Base-by-base conservation (phyloP, 64 coral and sea anemone species). In the Pocillopora damicornis region DNA sequence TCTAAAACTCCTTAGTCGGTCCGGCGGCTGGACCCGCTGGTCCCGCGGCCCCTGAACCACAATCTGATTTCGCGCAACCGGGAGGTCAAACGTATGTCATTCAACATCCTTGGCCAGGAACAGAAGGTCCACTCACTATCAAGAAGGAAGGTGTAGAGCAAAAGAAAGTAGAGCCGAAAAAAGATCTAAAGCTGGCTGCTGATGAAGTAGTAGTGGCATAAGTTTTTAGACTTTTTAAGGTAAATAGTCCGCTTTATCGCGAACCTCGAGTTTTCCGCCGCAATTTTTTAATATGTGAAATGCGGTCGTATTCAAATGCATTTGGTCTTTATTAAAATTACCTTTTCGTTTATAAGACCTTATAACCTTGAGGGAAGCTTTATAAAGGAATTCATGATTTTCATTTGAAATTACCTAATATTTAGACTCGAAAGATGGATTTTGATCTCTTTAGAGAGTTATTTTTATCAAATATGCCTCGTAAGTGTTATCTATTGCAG, bases 81-180 rank as follows among this genome's bases (percentile, higher is more conserved):
- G 61, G 16, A 72, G 81, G 64, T 18, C 81, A 85, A 85, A 14
- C 81, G 9, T 85, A 85, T 56, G 81, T 85, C 9, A 85, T 85
- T 11, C 81, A 85, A 20, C 81, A 85, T 10, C 81, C 81, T 0
- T 71, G 63, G 64, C 81, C 81, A 51, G 81, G 81, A 72, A 85
- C 81, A 7, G 81, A 85, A 57, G 81, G 81, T 58, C 81, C 81
- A 58, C 65, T 85, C 9, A 85, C 65, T 15, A 85, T 85, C 25
- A 85, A 85, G 38, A 85, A 85, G 38, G 9, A 85, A 72, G 81
- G 81, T 6, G 81, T 85, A 58, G 81, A 85, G 72, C 14, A 72
- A n/a, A 85, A 85, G 18, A 83, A 69, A 11, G 18, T 22, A 5
- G 37, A 85, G 71, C 38, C 63, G 4, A 85, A 85, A 13, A 85